Evolutionary conservation across 2,113 vertebrate species (phyloP), one percentile per base, ranked within the genome.

Genomic region (Excalfactoria chinensis): DNA sequence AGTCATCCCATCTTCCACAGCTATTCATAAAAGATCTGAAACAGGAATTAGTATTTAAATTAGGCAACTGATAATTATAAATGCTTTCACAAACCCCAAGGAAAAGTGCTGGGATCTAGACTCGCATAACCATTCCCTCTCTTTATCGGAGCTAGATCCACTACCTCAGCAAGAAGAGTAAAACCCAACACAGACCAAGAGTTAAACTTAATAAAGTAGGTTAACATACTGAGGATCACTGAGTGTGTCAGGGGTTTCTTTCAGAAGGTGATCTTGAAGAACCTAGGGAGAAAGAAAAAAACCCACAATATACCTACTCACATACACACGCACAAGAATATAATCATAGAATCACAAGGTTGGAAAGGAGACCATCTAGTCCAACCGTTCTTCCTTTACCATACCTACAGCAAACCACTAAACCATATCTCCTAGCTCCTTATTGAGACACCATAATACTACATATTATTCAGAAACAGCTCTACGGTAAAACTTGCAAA

Each of bases 221-320:
- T 8, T 34, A 82, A 97, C 97, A 95, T 98, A 99, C 99, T 99
- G 99, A 37, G 99, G 98, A 91, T 99, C 99, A 87, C 99, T 99
- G 81, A 99, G 97, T 0, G 99, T 99, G 92, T 99, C 98, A 1
- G 99, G 97, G 0, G 99, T 99, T 97, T 99, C 99, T 88, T 99
- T 99, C 84, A 99, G 85, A 96, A 99, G 97, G 94, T 98, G 98
- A 97, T 99, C 99, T 63, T 99, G 98, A 73, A 99, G 97, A 14
- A 99, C 98, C 99, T 99, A 76, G 22, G 26, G 5, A 48, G 4
- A 59, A 78, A 9, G 48, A 95, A 93, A 26, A 56, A 48, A 11
- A 8, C 4, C 8, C 11, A 58, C 12, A 56, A 86, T 15, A 72
- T 11, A 49, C 35, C 74, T 40, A 40, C 7, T 8, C 25, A 26